Conservation (phyloP, 2,113 vertebrate species). For the Saguinus midas region DNA sequence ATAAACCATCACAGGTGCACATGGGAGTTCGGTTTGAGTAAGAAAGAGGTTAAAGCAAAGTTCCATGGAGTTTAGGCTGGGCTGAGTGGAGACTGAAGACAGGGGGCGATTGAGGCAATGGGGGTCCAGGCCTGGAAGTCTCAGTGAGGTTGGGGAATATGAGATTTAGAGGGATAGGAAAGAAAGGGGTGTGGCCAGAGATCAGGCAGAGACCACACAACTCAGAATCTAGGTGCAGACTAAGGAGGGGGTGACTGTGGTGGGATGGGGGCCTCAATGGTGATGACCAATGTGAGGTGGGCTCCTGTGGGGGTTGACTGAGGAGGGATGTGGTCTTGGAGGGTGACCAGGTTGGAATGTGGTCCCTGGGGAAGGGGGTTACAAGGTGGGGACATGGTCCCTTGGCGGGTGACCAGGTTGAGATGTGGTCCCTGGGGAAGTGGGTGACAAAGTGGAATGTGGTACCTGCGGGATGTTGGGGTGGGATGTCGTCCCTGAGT, state of each 20-base stretch:
- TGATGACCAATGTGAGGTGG: no score
- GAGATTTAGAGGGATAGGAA: background rate
- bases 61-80: no score
- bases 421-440: no score
- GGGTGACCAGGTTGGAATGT: background rate
- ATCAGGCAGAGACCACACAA: background rate
- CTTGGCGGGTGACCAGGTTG: no score
- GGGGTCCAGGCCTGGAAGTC: rapidly evolving
- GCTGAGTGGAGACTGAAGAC: background rate
- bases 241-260: background rate
- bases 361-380: no score
- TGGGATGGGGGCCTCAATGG: no score
- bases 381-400: no score
- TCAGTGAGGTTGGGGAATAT: rapidly evolving
- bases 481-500: no score
- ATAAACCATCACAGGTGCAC: background rate
- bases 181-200: background rate
- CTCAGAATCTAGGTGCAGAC: no score
- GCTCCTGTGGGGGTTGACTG: background rate
- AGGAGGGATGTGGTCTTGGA: no score
- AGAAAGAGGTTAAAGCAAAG: background rate
- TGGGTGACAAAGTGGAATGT: no score
- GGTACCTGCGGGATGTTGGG: no score
- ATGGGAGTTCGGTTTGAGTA: background rate
- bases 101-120: rapidly evolving